phyloP scores from a whole-genome alignment of 2,888 invertebrate species.

The Apoderus coryli region DNA sequence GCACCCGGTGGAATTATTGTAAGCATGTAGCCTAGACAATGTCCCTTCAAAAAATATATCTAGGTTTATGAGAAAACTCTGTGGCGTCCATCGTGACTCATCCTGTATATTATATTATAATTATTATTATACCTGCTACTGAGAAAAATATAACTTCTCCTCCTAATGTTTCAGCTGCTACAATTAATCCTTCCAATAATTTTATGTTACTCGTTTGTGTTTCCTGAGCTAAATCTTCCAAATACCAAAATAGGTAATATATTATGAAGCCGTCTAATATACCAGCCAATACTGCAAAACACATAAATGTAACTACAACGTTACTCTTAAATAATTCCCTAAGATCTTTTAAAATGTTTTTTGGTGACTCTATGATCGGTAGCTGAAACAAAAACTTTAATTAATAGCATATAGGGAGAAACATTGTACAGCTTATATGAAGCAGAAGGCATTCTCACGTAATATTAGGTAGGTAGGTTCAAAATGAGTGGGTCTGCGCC shows the following conservation, averaged over 20 bases:
- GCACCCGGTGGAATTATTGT: no score
- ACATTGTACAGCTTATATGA: no score
- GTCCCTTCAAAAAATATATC: no score
- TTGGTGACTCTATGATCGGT: conserved; percentile 51
- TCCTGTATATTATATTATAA: no score
- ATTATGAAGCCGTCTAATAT: conserved; percentile 68
- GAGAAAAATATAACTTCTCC: conserved; percentile 69
- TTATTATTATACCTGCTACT: conserved; percentile 46
- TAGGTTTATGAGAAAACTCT: no score
- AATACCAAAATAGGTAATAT: conserved; percentile 71
- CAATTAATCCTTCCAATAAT: conserved; percentile 62
- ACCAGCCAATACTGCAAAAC: conserved; percentile 61
- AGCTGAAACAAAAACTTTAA: conserved; percentile 36
- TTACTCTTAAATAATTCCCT: conserved; percentile 45
- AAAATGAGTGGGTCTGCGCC: no score
- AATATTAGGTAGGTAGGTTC: no score
- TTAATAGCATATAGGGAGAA: no score
- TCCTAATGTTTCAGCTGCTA: conserved; percentile 64
- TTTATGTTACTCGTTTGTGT: conserved; percentile 53
- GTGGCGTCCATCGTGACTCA: no score
- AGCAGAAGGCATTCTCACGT: no score
- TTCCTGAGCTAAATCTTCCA: conserved; percentile 56
- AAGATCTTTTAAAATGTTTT: conserved; percentile 53
- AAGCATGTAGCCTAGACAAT: no score
- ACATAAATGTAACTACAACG: conserved; percentile 51